Evolutionary conservation across 2,888 invertebrate genomes (phyloP).

Genomic region (Toxonevra muliebris): DNA sequence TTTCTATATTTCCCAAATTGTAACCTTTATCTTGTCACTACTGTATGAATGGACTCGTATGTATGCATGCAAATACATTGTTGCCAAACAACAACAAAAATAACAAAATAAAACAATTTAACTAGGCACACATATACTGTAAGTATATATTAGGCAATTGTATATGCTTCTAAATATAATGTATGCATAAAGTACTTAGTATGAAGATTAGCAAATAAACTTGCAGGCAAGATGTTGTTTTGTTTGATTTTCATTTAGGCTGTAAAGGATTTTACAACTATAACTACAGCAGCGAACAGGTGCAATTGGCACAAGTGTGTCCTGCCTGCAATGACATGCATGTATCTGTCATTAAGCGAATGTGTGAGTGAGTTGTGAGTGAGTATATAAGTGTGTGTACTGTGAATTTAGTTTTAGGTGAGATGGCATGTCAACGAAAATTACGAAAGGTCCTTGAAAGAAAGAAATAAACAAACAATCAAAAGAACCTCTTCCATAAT

Average conservation of each 20-base stretch:
- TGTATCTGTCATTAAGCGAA: not conserved
- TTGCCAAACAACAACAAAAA: no score
- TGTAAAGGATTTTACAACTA: conserved; percentile 21
- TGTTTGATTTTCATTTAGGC: conserved; percentile 55
- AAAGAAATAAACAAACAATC: conserved; percentile 8
- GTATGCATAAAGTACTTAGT: no score
- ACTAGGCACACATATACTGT: no score
- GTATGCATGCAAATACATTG: no score
- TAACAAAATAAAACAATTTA: no score
- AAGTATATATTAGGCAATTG: no score
- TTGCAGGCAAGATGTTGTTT: conserved; percentile 38
- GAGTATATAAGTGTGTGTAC: conserved; percentile 8
- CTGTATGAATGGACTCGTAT: no score
- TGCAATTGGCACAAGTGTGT: not conserved
- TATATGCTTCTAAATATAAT: no score
- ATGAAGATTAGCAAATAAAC: conserved; percentile 19
- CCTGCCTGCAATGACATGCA: not conserved
- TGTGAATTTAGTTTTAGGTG: not conserved
- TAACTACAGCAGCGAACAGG: not conserved
- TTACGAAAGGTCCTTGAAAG: conserved; percentile 20
- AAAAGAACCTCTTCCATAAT: conserved; percentile 17
- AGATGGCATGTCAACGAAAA: not conserved
- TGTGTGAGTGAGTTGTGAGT: not conserved
- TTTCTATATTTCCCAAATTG: no score
- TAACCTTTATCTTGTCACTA: no score